Evolutionary conservation across 2,113 vertebrate genomes (phyloP).

Genomic region (Asarcornis scutulata): DNA sequence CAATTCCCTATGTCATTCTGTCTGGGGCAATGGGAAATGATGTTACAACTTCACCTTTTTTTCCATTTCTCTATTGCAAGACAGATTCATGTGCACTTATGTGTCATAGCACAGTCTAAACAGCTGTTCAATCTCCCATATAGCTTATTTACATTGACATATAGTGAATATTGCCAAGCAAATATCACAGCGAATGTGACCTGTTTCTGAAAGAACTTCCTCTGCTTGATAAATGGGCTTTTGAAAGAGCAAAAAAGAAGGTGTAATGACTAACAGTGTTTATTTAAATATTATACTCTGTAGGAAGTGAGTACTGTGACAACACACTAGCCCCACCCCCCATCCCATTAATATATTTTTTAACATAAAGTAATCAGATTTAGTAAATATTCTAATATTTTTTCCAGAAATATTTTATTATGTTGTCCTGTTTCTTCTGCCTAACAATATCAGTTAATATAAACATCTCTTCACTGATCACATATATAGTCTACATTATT

Average conservation of each 20-base stretch:
- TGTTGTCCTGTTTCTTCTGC: neutral
- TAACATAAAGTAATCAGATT: neutral
- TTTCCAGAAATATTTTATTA: neutral
- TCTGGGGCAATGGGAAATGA: neutral
- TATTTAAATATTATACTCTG: neutral
- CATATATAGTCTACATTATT: fast-evolving
- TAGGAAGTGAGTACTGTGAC: neutral
- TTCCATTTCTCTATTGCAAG: neutral
- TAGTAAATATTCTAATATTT: neutral
- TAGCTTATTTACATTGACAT: neutral
- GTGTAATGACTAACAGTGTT: neutral
- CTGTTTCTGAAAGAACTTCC: neutral
- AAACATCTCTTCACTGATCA: neutral
- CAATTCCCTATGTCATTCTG: neutral
- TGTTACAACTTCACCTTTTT: neutral
- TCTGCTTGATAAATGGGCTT: neutral
- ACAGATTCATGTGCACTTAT: neutral
- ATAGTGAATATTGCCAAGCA: neutral
- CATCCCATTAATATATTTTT: neutral
- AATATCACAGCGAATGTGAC: neutral
- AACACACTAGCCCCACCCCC: neutral
- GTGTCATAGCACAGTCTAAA: neutral
- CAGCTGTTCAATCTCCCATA: neutral
- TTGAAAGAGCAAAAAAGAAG: neutral
- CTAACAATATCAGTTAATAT: neutral